phyloP scores from a whole-genome alignment of 1,140 invertebrate species.

The Bombus polaris region DNA sequence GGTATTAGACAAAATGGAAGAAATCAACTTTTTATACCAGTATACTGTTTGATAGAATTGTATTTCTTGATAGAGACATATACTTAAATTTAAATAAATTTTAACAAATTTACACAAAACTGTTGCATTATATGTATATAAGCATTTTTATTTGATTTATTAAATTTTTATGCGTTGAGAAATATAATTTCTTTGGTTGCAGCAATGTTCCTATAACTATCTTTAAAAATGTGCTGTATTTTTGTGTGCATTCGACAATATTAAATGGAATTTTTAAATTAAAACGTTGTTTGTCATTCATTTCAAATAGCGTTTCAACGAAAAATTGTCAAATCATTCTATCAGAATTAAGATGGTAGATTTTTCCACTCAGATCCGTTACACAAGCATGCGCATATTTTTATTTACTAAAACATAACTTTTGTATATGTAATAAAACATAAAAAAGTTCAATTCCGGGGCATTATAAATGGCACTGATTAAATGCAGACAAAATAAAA shows the following conservation, averaged over 20 bases:
- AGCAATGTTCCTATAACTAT: conserved; percentile 22
- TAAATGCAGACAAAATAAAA: conserved; percentile 24
- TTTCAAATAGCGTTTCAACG: neutral
- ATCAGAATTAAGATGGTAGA: neutral
- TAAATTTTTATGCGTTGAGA: conserved; percentile 14
- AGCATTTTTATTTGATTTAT: conserved; percentile 12
- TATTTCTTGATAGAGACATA: conserved; percentile 15
- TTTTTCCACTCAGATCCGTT: conserved; percentile 29
- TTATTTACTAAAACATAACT: neutral
- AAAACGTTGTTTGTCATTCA: neutral
- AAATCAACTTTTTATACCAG: conserved; percentile 19
- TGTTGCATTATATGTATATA: neutral
- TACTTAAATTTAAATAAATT: conserved; percentile 21
- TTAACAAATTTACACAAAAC: conserved; percentile 23
- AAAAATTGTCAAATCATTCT: neutral
- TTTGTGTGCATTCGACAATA: neutral
- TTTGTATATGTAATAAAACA: too few relatives aligned
- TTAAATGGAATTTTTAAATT: neutral
- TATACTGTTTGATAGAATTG: conserved; percentile 1
- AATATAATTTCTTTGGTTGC: conserved; percentile 37
- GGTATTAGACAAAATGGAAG: conserved; percentile 2
- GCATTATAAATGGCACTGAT: conserved; percentile 31
- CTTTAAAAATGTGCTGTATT: conserved; percentile 7
- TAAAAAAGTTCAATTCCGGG: conserved; percentile 32
- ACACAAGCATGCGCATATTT: conserved; percentile 21